Evolutionary conservation across 1,140 invertebrate genomes (phyloP).

Genomic region (Dendroctonus ponderosae): DNA sequence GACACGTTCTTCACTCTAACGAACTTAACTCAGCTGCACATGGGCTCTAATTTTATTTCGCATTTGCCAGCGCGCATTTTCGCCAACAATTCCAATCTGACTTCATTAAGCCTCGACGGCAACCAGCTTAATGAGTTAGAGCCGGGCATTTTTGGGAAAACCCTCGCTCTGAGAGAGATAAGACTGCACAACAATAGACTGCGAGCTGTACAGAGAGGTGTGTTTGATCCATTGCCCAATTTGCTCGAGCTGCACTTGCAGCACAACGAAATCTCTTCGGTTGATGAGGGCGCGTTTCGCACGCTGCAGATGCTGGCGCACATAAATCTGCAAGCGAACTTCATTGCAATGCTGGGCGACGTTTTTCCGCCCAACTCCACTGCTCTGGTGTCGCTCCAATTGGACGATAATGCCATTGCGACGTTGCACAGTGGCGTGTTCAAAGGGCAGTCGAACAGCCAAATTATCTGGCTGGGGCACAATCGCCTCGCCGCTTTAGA

Average conservation of each 20-base stretch:
- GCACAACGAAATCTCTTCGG: slow-evolving; percentile 77
- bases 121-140: slow-evolving; percentile 83
- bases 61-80: slow-evolving; percentile 73
- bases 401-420: slow-evolving; percentile 78
- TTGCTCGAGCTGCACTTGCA: slow-evolving; percentile 83
- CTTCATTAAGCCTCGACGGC: slow-evolving; percentile 84
- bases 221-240: slow-evolving; percentile 76
- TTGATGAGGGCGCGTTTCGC: slow-evolving; percentile 80
- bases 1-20: slow-evolving; percentile 69
- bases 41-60: slow-evolving; percentile 83
- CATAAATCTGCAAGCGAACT: slow-evolving; percentile 83
- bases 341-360: slow-evolving; percentile 73
- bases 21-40: slow-evolving; percentile 77
- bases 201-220: slow-evolving; percentile 68
- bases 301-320: slow-evolving; percentile 82
- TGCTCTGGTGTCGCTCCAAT: slow-evolving; percentile 79
- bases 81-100: slow-evolving; percentile 68
- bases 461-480: slow-evolving; percentile 83
- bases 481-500: slow-evolving; percentile 75
- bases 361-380: slow-evolving; percentile 73
- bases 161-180: slow-evolving; percentile 75
- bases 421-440: slow-evolving; percentile 77
- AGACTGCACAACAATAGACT: slow-evolving; percentile 84
- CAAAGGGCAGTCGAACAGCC: slow-evolving; percentile 72
- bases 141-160: slow-evolving; percentile 73